Percentiles rank a stretch among this genome's conserved stretches.
phyloP scores from a whole-genome alignment of 1,140 invertebrate genomes.

The Scaptomyza pallida region DNA sequence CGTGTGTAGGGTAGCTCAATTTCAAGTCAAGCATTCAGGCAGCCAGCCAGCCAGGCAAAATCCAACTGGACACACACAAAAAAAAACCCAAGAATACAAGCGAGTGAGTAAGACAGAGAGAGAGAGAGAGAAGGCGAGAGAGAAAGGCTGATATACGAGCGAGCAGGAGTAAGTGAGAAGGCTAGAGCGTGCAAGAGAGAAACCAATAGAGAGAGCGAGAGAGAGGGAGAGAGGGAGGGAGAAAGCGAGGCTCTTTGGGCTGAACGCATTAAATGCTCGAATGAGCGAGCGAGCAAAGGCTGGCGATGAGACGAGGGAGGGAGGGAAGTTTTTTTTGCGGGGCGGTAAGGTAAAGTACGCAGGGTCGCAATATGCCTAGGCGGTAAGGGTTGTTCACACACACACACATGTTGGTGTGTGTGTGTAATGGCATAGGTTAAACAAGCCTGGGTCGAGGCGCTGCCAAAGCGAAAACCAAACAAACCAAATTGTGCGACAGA shows the following conservation, averaged over 20 bases:
- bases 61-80: conserved; percentile 38
- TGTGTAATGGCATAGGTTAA: conserved; percentile 27
- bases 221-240: neutral
- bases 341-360: conserved; percentile 1
- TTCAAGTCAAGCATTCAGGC: conserved; percentile 39
- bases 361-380: conserved; percentile 18
- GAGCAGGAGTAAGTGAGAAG: neutral
- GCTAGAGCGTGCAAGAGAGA: neutral
- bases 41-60: conserved; percentile 2
- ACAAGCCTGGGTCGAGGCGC: conserved; percentile 15
- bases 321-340: too few species aligned
- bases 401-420: conserved; percentile 18
- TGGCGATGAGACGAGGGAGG: neutral
- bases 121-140: neutral
- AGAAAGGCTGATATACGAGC: neutral
- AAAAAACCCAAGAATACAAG: conserved; percentile 13
- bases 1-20: conserved; percentile 44
- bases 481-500: conserved; percentile 3
- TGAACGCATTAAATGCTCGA: conserved; percentile 64
- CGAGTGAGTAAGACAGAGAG: neutral
- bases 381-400: conserved; percentile 55
- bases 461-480: neutral
- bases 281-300: conserved; percentile 25
- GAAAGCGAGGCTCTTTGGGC: conserved; percentile 31
- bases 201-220: neutral